Evolutionary conservation across 2,888 invertebrate species (phyloP).

Genomic region (Tethea ocularis): DNA sequence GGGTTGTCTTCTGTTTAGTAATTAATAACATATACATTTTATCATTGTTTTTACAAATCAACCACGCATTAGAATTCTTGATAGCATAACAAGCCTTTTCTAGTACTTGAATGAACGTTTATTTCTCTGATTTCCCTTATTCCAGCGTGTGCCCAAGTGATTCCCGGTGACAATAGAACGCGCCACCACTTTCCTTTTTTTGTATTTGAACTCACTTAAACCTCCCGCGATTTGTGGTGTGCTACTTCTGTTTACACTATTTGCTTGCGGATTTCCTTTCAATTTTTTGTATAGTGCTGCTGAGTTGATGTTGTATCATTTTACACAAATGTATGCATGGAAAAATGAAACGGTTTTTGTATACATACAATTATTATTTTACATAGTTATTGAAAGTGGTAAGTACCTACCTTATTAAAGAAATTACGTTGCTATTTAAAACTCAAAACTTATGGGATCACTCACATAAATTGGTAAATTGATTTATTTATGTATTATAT

Average conservation of each 20-base stretch:
- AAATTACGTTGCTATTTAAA: no score
- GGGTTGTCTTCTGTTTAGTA: no score
- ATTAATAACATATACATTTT: no score
- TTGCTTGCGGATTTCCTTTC: slow-evolving; percentile 57
- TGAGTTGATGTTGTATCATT: slow-evolving; percentile 38
- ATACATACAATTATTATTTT: no score
- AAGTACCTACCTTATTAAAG: no score
- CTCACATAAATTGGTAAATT: no score
- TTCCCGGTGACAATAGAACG: slow-evolving; percentile 62
- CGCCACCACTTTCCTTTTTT: slow-evolving; percentile 61
- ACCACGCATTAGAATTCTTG: neutral
- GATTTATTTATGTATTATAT: no score
- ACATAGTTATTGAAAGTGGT: no score
- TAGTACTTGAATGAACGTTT: neutral
- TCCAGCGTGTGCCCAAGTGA: slow-evolving; percentile 55
- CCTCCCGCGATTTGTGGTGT: slow-evolving; percentile 57
- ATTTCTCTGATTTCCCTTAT: slow-evolving; percentile 20
- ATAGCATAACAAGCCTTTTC: neutral
- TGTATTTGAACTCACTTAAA: slow-evolving; percentile 79
- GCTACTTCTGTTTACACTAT: slow-evolving; percentile 62
- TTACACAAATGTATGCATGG: slow-evolving; percentile 25
- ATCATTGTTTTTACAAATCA: neutral
- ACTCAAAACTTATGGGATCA: no score
- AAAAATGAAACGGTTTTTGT: slow-evolving; percentile 4
- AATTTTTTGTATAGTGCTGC: slow-evolving; percentile 21